Base-by-base conservation (phyloP, 2,797 vertebrate species). In the Harpagifer antarcticus region DNA sequence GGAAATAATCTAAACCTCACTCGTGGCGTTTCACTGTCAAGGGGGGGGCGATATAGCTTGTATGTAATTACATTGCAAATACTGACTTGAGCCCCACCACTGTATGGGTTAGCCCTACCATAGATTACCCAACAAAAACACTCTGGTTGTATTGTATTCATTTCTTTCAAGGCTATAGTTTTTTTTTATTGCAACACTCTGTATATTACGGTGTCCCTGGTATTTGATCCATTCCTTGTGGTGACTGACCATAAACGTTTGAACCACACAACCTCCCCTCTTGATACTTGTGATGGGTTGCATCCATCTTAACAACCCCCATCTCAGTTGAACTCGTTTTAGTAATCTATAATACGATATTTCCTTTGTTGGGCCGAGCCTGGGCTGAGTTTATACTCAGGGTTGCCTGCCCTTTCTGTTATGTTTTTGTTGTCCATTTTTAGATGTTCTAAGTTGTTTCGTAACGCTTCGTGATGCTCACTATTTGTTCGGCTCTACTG, bases 401-500 rank as follows among this genome's bases (percentile, higher is more conserved):
- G 69, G 40, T 75, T 58, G 66, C 73, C 79, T 86, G 73, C 68
- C 62, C 75, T 86, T 85, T 83, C 61, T 13, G 57, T 81, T 84
- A 57, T 77, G 73, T 78, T 88, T 87, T 80, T 83, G 79, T 80
- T 83, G 84, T 85, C 88, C 86, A 81, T 84, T 88, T 90, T 90
- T 88, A 88, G 90, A 85, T 66, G 78, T 76, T 91, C 77, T 81
- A 75, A 89, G 86, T 90, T 88, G 78, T 88, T 90, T 85, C 65
- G 67, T 83, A 85, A 87, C 72, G 79, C 83, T 88, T 83, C 83
- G 79, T 80, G 84, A 86, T 84, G 76, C 84, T 69, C 65, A 61
- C 81, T 87, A 85, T 93, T 90, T 92, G 86, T 89, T 91, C 84
- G 48, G 86, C 87, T 90, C 89, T 86, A 31, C 80, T 90, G 86